A percentile compares a stretch with the other conserved stretches of the same genome.
Conservation (phyloP, 2,888 invertebrate genomes). For the Cephus pulcher region DNA sequence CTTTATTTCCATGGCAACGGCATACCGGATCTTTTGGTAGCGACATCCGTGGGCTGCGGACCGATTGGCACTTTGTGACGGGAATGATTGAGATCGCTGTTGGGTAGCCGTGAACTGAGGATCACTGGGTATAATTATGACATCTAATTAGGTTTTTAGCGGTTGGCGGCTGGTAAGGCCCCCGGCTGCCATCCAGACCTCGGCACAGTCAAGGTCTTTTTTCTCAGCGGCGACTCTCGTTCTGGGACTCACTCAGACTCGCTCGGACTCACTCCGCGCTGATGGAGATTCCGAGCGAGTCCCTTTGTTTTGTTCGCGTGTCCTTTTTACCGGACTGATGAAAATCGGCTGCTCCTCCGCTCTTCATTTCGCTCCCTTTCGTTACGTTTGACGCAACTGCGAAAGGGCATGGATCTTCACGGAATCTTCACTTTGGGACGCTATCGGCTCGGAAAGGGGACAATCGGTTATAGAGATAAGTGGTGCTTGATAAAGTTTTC, state of each 20-base stretch:
- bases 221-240: slow-evolving; percentile 24
- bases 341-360: slow-evolving; percentile 29
- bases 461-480: too few relatives aligned
- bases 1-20: slow-evolving; percentile 5
- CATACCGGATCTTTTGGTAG: not conserved
- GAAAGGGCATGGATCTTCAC: too few relatives aligned
- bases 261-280: slow-evolving; percentile 25
- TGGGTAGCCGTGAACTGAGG: slow-evolving; percentile 40
- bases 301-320: slow-evolving; percentile 49
- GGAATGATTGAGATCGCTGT: not conserved
- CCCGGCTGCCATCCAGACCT: slow-evolving; percentile 46
- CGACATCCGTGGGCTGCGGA: not conserved
- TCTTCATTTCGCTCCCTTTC: not conserved
- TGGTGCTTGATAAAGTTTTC: too few relatives aligned
- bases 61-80: too few relatives aligned
- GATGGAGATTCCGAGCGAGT: slow-evolving; percentile 49
- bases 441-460: too few relatives aligned
- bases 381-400: not conserved
- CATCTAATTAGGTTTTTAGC: slow-evolving; percentile 65
- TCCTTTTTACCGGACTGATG: slow-evolving; percentile 42
- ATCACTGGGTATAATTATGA: slow-evolving; percentile 63
- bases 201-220: slow-evolving; percentile 49
- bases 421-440: too few relatives aligned
- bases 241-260: not conserved
- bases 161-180: slow-evolving; percentile 50